Evolutionary conservation across 1,140 invertebrate genomes (phyloP).

Genomic region (Oreohelix idahoensis): DNA sequence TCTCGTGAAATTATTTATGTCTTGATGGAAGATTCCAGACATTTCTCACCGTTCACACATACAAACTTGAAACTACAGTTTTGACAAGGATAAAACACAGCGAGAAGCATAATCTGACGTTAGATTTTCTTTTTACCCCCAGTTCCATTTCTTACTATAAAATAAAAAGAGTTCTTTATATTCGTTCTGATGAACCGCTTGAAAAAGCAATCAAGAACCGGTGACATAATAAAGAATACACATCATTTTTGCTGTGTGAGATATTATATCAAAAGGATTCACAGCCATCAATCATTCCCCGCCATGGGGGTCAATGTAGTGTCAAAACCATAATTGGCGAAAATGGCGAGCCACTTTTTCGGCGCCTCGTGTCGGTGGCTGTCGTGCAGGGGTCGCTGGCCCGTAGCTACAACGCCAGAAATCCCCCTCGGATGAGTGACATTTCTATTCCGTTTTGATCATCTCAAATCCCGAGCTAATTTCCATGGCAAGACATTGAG

Average conservation of each 20-base stretch:
- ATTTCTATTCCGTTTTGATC: constrained; percentile 33
- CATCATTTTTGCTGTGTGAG: constrained; percentile 4
- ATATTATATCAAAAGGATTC: neutral
- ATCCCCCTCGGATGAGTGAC: constrained; percentile 16
- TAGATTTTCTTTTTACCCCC: neutral
- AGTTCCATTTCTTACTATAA: neutral
- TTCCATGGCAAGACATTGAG: constrained; percentile 32
- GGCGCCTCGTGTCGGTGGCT: constrained; percentile 29
- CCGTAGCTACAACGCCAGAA: neutral
- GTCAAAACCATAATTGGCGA: constrained; percentile 38
- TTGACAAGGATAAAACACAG: neutral
- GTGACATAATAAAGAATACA: constrained; percentile 30
- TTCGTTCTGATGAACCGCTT: neutral
- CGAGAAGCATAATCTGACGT: neutral
- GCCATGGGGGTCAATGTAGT: constrained; percentile 10
- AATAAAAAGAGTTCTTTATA: neutral
- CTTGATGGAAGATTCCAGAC: too few species aligned
- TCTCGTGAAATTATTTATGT: too few species aligned
- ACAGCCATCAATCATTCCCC: constrained; percentile 11
- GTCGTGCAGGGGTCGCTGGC: constrained; percentile 26
- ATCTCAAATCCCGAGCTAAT: constrained; percentile 33
- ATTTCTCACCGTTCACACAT: too few species aligned
- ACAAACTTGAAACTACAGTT: too few species aligned
- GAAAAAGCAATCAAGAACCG: constrained; percentile 19
- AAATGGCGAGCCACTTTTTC: constrained; percentile 34